Conservation (phyloP, 2,797 vertebrate species). For the Glyptemys insculpta region DNA sequence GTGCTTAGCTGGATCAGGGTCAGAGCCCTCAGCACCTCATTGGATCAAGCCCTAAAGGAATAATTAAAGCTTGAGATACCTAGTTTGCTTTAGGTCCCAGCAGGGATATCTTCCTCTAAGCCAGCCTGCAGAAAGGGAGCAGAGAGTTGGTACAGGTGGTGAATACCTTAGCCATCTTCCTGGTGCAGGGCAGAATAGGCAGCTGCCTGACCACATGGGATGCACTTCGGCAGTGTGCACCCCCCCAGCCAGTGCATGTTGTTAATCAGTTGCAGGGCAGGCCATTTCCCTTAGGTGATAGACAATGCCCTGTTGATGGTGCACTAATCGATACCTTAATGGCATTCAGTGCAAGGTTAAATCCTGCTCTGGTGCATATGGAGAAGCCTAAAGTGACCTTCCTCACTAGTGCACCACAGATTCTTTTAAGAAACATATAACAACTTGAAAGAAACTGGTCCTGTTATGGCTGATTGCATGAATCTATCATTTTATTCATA, state of each 20-base stretch:
- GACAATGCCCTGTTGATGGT: neutral
- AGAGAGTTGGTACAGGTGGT: fast-evolving
- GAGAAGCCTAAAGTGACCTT: fast-evolving
- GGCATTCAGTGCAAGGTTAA: neutral
- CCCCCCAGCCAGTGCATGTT: neutral
- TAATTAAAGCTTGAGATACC: neutral
- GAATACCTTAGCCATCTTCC: fast-evolving
- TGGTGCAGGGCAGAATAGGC: neutral
- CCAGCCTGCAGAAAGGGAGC: fast-evolving
- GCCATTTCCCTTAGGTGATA: neutral
- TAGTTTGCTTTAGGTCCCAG: neutral
- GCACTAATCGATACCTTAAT: too few relatives aligned
- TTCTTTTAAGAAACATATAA: fast-evolving
- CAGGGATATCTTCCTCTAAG: fast-evolving
- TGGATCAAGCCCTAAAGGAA: neutral
- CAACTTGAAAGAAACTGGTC: neutral
- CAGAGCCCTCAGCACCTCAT: neutral
- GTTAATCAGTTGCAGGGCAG: neutral
- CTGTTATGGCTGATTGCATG: neutral
- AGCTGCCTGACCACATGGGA: neutral
- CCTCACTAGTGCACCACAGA: neutral
- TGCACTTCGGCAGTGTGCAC: neutral
- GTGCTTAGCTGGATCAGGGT: neutral
- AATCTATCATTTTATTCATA: neutral
- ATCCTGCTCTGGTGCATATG: neutral